phyloP scores from a whole-genome alignment of 1,140 invertebrate species.

The Drosophila parvula region DNA sequence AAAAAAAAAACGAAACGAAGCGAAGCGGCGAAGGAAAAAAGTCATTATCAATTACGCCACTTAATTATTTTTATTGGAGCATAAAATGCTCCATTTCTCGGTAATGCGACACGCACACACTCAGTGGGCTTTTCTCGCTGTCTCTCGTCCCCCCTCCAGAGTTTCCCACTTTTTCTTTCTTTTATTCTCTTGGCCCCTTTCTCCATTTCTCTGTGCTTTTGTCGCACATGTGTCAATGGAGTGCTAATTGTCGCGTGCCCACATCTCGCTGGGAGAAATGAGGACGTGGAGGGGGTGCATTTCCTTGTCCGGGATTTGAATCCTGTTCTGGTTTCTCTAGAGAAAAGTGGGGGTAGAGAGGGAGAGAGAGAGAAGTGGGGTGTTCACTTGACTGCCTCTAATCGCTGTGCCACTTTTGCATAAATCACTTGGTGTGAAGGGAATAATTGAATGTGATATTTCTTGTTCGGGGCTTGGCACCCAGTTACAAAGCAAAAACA shows the following conservation, averaged over 20 bases:
- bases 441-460: constrained; percentile 36
- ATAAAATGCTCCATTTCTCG: constrained; percentile 81
- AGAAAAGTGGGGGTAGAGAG: constrained; percentile 7
- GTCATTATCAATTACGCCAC: constrained; percentile 81
- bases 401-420: constrained; percentile 54
- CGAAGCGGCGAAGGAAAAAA: constrained; percentile 40
- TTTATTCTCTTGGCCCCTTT: background rate
- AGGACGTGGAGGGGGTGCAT: constrained; percentile 7
- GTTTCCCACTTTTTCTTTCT: background rate
- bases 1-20: constrained; percentile 3
- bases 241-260: constrained; percentile 80
- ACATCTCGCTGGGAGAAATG: constrained; percentile 45
- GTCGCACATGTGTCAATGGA: constrained; percentile 75
- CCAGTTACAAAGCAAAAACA: constrained; percentile 5
- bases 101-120: constrained; percentile 28
- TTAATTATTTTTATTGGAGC: constrained; percentile 83
- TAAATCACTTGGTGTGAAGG: constrained; percentile 53
- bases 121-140: constrained; percentile 1
- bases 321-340: constrained; percentile 12
- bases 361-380: background rate
- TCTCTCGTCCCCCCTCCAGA: background rate
- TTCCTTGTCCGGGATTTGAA: constrained; percentile 9
- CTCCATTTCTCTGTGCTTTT: constrained; percentile 19
- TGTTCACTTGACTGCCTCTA: constrained; percentile 16
- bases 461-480: constrained; percentile 57